Base-by-base conservation (phyloP, 2,113 vertebrate species). In the Gymnocephalus cernua region DNA sequence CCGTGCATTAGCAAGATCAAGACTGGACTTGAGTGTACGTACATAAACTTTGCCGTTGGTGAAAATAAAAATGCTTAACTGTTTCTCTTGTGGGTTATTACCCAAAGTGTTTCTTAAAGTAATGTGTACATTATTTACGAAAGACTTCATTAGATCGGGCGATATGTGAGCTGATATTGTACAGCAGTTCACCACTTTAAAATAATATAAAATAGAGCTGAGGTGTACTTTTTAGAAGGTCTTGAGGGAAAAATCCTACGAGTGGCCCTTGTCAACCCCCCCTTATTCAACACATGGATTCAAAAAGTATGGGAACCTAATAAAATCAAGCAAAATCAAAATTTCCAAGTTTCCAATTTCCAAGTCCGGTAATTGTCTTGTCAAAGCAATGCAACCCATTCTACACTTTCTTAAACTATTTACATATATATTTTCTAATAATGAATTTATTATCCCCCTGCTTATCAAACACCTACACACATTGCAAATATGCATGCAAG, bases 1-100 rank as follows among this genome's bases (percentile, higher is more conserved):
- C 41, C 86, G 79, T 88, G 80, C 83, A 89, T 91, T 84, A 88
- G 54, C 19, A 19, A 32, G 45, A 29, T 61, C 29, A 66, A 23
- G n/a, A 44, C 50, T 45, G 38, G 45, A 51, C 65, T 66, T 13
- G 18, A 21, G 45, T 66, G 2, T 29, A 59, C 56, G 7, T 29
- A 59, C 61, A 29, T 27, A 29, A 56, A 65, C 48, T 53, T 48
- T 38, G 41, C 44, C 19, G 48, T 18, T 44, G 25, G 27, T 77
- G 48, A 75, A 80, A 71, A 78, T 56, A 44, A 44, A 50, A 77
- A 65, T 9, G 47, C 6, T 2, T 3, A 41, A 44, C 61, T 15
- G 21, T 13, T 23, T 35, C 21, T 44, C 0, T 10, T 9, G 12
- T 64, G 21, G 6, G 66, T 70, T 54, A 41, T 9, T 54, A 56